A percentile compares a stretch with the other conserved stretches of the same genome.
phyloP scores from a whole-genome alignment of 2,888 invertebrate genomes.

The Vesta saturnalis region DNA sequence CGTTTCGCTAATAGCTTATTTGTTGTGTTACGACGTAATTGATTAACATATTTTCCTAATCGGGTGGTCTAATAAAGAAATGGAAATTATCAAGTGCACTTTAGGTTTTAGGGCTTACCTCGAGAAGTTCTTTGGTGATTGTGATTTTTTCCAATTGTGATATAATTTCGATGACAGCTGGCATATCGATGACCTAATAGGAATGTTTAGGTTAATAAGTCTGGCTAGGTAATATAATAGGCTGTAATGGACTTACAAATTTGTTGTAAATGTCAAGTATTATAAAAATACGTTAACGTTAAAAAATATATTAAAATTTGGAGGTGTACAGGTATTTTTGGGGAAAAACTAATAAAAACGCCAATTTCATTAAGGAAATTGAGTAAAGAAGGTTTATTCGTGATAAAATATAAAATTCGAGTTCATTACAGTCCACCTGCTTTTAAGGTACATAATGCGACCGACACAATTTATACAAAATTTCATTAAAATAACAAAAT shows the following conservation, averaged over 20 bases:
- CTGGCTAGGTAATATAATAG: no score
- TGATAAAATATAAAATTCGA: conserved; percentile 4
- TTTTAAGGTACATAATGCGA: conserved; percentile 40
- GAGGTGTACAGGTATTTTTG: not conserved
- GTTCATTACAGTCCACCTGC: conserved; percentile 57
- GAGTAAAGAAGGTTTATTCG: conserved; percentile 24
- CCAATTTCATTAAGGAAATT: conserved; percentile 17
- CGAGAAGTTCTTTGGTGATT: conserved; percentile 90
- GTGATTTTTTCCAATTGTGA: conserved; percentile 89
- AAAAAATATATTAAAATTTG: no score
- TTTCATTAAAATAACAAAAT: conserved; percentile 48
- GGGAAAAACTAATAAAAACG: not conserved
- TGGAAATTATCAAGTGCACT: not conserved
- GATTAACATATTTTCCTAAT: conserved; percentile 93
- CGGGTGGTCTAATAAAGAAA: conserved; percentile 81
- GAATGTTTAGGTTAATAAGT: not conserved
- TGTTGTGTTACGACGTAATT: conserved; percentile 85
- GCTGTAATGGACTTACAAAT: not conserved
- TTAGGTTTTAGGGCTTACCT: conserved; percentile 67
- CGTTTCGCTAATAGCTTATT: conserved; percentile 88
- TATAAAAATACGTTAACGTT: not conserved
- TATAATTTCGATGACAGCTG: conserved; percentile 92
- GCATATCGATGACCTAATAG: conserved; percentile 93
- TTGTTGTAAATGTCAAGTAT: not conserved
- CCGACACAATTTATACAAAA: conserved; percentile 25